phyloP scores from a whole-genome alignment of 2,888 invertebrate genomes.

The Nemurella pictetii region DNA sequence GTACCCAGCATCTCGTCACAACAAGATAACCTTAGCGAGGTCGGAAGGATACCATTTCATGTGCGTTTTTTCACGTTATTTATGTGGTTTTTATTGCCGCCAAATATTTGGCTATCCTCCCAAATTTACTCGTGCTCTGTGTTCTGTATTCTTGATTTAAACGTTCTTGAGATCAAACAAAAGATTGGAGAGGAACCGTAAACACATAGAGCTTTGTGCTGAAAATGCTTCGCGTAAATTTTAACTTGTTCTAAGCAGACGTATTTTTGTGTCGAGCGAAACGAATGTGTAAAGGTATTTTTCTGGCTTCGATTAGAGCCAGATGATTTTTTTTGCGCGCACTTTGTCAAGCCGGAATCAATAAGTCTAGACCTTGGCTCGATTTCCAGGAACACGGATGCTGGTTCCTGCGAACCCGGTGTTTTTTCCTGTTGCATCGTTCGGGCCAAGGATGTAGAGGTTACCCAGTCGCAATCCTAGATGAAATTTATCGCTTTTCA shows the following conservation, averaged over 20 bases:
- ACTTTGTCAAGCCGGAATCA: neutral
- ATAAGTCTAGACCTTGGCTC: neutral
- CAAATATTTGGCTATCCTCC: neutral
- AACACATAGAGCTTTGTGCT: neutral
- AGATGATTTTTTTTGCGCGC: neutral
- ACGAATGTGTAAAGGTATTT: neutral
- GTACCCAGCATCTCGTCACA: neutral
- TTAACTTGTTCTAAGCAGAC: neutral
- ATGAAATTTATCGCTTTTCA: neutral
- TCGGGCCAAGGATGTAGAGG: neutral
- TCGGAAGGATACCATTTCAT: neutral
- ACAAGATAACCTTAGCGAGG: neutral
- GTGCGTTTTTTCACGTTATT: neutral
- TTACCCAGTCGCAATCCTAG: neutral
- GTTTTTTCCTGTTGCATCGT: slow-evolving; percentile 15
- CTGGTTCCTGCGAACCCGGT: neutral
- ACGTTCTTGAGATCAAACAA: neutral
- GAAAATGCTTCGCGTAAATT: neutral
- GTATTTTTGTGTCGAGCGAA: neutral
- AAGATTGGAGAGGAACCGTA: neutral
- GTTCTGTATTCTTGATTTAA: neutral
- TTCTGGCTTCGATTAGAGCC: neutral
- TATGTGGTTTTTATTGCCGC: neutral
- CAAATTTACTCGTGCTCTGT: neutral
- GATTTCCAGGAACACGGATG: neutral